Conservation (phyloP, 1,140 invertebrate species). For the Thaumatotibia leucotreta region DNA sequence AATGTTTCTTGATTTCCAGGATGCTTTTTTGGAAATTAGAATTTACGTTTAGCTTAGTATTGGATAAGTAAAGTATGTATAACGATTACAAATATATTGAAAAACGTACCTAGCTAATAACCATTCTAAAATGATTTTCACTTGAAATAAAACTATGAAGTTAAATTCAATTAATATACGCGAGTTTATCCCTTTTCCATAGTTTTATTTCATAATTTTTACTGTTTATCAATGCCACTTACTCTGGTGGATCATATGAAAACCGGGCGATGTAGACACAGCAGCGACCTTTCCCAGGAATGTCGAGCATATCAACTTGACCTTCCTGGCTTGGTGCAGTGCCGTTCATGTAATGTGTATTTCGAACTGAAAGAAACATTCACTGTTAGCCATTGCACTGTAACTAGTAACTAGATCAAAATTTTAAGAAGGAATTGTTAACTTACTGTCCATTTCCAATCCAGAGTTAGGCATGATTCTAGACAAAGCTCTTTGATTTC, state of each 20-base stretch:
- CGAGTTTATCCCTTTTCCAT: too few relatives aligned
- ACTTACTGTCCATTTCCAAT: conserved; percentile 78
- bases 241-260: conserved; percentile 93
- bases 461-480: conserved; percentile 73
- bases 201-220: background rate
- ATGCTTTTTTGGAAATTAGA: background rate
- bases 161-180: too few relatives aligned
- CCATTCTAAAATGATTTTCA: too few relatives aligned
- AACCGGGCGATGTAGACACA: conserved; percentile 96
- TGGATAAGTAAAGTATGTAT: too few relatives aligned
- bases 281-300: conserved; percentile 94
- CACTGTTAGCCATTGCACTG: background rate
- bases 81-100: too few relatives aligned
- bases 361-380: conserved; percentile 55
- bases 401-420: background rate
- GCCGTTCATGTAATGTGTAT: conserved; percentile 77
- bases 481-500: conserved; percentile 74
- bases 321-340: conserved; percentile 67
- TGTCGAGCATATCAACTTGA: conserved; percentile 93
- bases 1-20: background rate
- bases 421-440: background rate
- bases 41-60: too few relatives aligned
- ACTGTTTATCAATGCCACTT: conserved; percentile 44
- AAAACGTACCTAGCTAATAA: too few relatives aligned
- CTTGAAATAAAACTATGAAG: too few relatives aligned